Percentiles rank a stretch among this genome's conserved stretches.
These are phyloP conservation scores for Pachyramphus minor DNA, from an alignment of 2,113 vertebrate genomes.

Conservation along the genomic window DNA sequence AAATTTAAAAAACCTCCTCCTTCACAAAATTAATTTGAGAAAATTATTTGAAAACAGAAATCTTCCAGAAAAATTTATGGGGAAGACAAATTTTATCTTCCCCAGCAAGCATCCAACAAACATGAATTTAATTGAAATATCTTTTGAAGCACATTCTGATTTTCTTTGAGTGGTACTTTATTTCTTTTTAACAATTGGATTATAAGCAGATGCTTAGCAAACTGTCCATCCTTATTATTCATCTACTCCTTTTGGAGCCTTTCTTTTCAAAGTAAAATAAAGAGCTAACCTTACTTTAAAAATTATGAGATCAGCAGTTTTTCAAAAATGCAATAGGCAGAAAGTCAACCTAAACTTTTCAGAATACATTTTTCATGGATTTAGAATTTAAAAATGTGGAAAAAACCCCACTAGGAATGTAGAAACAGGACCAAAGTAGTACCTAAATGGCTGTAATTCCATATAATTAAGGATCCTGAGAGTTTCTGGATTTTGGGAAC, in stretches of 20 bases:
- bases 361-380: not conserved
- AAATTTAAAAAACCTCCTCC: not conserved
- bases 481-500: not conserved
- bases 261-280: not conserved
- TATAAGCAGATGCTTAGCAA: not conserved
- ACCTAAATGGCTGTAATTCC: not conserved
- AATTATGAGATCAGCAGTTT: not conserved
- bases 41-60: not conserved
- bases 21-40: not conserved
- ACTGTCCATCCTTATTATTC: not conserved
- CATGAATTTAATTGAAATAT: not conserved
- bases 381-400: not conserved
- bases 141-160: not conserved
- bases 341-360: not conserved
- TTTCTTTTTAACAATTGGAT: not conserved
- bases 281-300: not conserved
- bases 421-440: not conserved
- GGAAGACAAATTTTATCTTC: not conserved
- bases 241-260: not conserved
- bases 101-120: not conserved
- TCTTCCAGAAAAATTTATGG: not conserved
- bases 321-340: not conserved
- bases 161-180: not conserved
- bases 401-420: not conserved
- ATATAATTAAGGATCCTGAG: not conserved